Evolutionary conservation across 2,797 vertebrate genomes (phyloP).

Genomic region (Cygnus olor): DNA sequence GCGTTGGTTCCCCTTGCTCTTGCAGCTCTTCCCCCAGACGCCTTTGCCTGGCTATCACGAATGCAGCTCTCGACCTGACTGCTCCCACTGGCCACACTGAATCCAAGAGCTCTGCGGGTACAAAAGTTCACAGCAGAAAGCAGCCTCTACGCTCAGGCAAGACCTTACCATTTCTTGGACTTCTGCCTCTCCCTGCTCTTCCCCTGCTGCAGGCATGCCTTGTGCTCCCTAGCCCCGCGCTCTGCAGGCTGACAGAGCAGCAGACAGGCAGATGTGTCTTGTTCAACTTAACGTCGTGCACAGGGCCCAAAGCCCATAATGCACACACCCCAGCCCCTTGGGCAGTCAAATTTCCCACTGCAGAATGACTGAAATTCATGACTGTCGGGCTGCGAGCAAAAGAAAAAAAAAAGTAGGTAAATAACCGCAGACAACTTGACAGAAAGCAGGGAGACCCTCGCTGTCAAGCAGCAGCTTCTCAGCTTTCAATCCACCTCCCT

Average conservation of each 20-base stretch:
- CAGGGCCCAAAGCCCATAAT: background rate
- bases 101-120: slow-evolving; percentile 9
- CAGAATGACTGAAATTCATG: background rate
- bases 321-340: background rate
- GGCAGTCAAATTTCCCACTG: background rate
- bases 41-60: background rate
- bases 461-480: background rate
- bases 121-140: slow-evolving; percentile 50
- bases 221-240: background rate
- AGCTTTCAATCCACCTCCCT: background rate
- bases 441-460: background rate
- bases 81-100: background rate
- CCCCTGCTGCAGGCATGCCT: background rate
- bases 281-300: background rate
- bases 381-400: background rate
- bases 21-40: background rate
- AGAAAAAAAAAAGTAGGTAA: background rate
- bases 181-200: slow-evolving; percentile 7
- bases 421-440: background rate
- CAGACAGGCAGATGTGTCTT: background rate
- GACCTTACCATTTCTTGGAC: background rate
- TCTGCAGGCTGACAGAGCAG: background rate
- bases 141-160: background rate
- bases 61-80: background rate
- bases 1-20: background rate